phyloP scores from a whole-genome alignment of 2,888 invertebrate species.

The Diarsia dahlii region DNA sequence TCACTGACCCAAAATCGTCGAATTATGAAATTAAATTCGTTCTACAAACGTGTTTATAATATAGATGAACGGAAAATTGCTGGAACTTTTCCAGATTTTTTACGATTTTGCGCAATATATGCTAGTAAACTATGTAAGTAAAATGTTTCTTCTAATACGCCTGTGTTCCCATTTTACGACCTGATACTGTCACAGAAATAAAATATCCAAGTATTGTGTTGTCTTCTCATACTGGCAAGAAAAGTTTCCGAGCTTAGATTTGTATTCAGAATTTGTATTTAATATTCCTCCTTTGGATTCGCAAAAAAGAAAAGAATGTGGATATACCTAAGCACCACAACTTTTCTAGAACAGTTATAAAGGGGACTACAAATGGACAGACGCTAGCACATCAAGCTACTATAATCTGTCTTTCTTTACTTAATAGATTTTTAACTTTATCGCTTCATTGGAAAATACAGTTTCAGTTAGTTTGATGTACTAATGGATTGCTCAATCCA shows the following conservation, averaged over 20 bases:
- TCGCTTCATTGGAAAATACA: too few species aligned
- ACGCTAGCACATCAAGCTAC: too few species aligned
- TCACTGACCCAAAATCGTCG: slow-evolving; percentile 18
- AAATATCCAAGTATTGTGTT: slow-evolving; percentile 34
- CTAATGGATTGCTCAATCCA: background rate
- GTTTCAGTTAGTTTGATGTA: too few species aligned
- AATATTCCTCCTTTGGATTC: background rate
- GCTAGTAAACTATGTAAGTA: slow-evolving; percentile 42
- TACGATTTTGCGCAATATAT: slow-evolving; percentile 67
- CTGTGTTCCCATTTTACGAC: slow-evolving; percentile 56
- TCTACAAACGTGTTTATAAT: slow-evolving; percentile 62
- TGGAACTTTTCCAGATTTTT: slow-evolving; percentile 77
- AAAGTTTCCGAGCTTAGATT: slow-evolving; percentile 33
- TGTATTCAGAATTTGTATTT: slow-evolving; percentile 37
- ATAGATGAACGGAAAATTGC: slow-evolving; percentile 56
- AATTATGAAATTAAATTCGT: slow-evolving; percentile 58
- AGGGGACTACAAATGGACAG: background rate
- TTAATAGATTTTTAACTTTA: too few species aligned
- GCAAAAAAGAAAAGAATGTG: background rate
- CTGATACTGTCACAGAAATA: slow-evolving; percentile 59
- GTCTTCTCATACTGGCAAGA: slow-evolving; percentile 12
- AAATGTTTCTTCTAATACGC: slow-evolving; percentile 53
- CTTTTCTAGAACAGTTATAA: background rate
- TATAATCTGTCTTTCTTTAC: too few species aligned
- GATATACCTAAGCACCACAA: background rate